phyloP scores from a whole-genome alignment of 2,113 vertebrate genomes.

The Prochilodus magdalenae region DNA sequence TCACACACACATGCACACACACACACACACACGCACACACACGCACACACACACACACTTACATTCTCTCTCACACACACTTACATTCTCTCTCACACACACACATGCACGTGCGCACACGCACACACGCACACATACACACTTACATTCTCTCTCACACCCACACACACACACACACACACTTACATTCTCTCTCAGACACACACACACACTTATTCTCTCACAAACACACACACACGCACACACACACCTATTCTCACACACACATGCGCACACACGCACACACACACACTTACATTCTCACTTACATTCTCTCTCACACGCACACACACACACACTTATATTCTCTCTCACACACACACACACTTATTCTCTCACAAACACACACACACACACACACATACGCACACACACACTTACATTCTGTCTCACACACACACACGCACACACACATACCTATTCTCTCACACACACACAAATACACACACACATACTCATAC shows the following conservation, averaged over 20 bases:
- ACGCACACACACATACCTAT: background rate
- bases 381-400: conserved; percentile 9
- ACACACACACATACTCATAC: background rate
- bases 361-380: background rate
- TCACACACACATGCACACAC: no score
- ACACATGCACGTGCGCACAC: no score
- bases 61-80: background rate
- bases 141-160: background rate
- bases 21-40: background rate
- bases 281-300: background rate
- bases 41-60: background rate
- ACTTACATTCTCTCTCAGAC: no score
- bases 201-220: conserved; percentile 1
- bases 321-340: background rate
- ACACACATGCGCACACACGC: background rate
- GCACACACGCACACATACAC: conserved; percentile 1
- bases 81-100: background rate
- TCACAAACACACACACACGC: background rate
- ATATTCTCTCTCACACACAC: background rate
- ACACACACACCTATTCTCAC: background rate
- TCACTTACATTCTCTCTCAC: no score
- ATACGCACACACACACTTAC: background rate
- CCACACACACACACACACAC: background rate
- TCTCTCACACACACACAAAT: conserved; percentile 5
- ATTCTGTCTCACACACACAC: no score